Conservation (phyloP, 2,113 vertebrate species). For the cattle (Bos taurus) region DNA sequence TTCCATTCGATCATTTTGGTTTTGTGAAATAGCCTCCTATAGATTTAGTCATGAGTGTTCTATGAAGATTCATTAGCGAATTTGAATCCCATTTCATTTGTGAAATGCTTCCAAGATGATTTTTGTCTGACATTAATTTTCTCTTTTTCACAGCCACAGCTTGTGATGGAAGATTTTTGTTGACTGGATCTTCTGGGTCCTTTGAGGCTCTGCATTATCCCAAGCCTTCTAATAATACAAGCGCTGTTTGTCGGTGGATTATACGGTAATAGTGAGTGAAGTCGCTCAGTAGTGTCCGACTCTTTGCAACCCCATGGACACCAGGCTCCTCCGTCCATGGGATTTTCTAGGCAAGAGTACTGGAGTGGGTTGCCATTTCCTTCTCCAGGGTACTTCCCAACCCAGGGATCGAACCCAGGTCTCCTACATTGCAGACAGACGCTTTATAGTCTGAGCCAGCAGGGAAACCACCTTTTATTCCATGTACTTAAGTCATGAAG, state of each 20-base stretch:
- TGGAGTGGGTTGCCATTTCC: too few species aligned
- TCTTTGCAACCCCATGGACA: too few species aligned
- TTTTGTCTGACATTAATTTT: constrained; percentile 49
- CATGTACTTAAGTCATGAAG: not conserved
- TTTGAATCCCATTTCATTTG: not conserved
- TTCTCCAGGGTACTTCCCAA: too few species aligned
- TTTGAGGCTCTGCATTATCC: constrained; percentile 82
- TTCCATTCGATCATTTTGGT: not conserved
- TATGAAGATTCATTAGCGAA: not conserved
- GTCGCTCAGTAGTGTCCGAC: too few species aligned
- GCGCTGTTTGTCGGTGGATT: constrained; percentile 80
- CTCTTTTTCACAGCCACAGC: constrained; percentile 75
- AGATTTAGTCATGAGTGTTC: not conserved
- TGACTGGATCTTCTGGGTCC: constrained; percentile 79
- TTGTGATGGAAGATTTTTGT: constrained; percentile 85
- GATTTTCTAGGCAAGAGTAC: too few species aligned
- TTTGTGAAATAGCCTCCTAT: not conserved
- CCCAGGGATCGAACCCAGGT: too few species aligned
- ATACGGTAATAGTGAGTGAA: constrained; percentile 76
- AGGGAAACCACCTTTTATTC: not conserved
- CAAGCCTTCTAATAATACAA: constrained; percentile 61
- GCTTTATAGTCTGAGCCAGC: too few species aligned
- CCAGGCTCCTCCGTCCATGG: too few species aligned
- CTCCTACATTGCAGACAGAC: too few species aligned
- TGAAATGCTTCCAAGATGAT: not conserved